phyloP scores from a whole-genome alignment of 1,140 invertebrate genomes.

The Drosophila funebris region DNA sequence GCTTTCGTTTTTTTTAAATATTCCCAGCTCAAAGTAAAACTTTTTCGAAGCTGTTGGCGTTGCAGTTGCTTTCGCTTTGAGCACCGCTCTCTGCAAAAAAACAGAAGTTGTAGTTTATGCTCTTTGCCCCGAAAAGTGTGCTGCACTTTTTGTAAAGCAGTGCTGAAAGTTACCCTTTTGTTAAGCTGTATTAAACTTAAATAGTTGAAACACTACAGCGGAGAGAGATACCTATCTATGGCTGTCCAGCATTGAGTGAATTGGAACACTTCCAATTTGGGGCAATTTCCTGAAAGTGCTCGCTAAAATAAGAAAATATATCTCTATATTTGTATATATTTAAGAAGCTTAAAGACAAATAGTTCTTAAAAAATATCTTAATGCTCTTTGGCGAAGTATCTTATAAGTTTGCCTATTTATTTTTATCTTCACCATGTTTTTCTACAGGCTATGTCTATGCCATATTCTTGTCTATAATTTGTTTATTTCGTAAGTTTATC shows the following conservation, averaged over 20 bases:
- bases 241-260: no score
- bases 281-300: no score
- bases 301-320: no score
- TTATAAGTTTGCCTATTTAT: neutral
- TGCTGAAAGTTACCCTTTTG: conserved; percentile 10
- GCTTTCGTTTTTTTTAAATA: conserved; percentile 29
- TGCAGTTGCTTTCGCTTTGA: conserved; percentile 29
- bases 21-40: conserved; percentile 45
- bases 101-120: conserved; percentile 37
- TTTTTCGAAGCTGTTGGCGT: conserved; percentile 23
- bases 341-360: neutral
- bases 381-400: neutral
- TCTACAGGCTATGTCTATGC: neutral
- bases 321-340: no score
- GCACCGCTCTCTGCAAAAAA: neutral
- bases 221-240: neutral
- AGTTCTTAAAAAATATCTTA: neutral
- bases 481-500: conserved; percentile 14
- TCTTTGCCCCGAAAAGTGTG: conserved; percentile 51
- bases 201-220: neutral
- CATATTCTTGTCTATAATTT: neutral
- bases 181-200: conserved; percentile 25
- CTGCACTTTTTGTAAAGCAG: conserved; percentile 21
- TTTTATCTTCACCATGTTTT: neutral
- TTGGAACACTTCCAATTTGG: no score